Evolutionary conservation across 2,888 invertebrate genomes (phyloP).

Genomic region (Endotricha flammealis): DNA sequence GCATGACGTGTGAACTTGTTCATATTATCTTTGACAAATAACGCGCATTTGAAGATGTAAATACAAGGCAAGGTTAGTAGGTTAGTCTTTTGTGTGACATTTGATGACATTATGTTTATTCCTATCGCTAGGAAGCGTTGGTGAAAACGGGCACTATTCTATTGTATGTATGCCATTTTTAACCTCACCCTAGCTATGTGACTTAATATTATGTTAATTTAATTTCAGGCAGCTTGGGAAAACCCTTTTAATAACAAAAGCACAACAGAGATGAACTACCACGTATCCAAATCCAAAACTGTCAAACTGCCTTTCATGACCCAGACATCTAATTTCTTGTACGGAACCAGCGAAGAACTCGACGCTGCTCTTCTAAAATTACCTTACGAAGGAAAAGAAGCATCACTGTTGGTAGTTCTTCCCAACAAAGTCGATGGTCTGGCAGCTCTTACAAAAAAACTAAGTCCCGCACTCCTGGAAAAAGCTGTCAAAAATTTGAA

Average conservation of each 20-base stretch:
- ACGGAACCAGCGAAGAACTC: constrained; percentile 45
- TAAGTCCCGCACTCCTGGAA: constrained; percentile 61
- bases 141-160: no score
- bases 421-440: constrained; percentile 84
- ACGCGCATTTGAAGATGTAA: no score
- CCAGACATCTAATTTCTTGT: constrained; percentile 59
- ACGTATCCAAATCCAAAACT: constrained; percentile 67
- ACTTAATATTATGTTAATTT: no score
- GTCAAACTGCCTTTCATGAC: constrained; percentile 84
- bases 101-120: no score
- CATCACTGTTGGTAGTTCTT: constrained; percentile 85
- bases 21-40: no score
- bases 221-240: constrained; percentile 81
- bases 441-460: constrained; percentile 74
- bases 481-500: constrained; percentile 59
- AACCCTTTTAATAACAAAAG: constrained; percentile 74
- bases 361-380: constrained; percentile 81
- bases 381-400: constrained; percentile 82
- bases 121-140: no score
- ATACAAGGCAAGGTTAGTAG: no score
- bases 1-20: no score
- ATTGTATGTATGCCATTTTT: no score
- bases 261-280: constrained; percentile 82
- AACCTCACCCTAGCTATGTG: no score
- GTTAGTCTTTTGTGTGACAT: no score